Conservation (phyloP, 64 coral and sea anemone species). For the Stichodactyla mertensii region DNA sequence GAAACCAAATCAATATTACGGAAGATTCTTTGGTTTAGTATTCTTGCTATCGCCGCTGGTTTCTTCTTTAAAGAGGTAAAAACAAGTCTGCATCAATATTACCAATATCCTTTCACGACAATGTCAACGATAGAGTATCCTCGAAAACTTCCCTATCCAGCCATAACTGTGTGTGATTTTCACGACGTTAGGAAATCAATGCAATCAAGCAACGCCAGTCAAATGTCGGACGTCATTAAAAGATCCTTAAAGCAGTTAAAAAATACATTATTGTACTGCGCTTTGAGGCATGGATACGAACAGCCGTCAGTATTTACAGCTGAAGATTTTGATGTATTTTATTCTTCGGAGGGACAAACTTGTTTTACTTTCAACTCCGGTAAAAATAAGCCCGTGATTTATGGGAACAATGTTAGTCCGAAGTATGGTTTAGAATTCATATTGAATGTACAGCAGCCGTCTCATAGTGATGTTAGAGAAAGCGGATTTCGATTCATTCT, state of each 20-base stretch:
- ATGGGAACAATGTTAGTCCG: constrained; percentile 47
- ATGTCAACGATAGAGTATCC: constrained; percentile 73
- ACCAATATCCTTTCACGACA: constrained; percentile 73
- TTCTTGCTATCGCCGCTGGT: constrained; percentile 50
- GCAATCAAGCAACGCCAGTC: not conserved
- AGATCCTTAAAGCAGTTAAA: constrained; percentile 29
- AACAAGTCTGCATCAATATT: constrained; percentile 55
- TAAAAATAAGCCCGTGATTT: constrained; percentile 18
- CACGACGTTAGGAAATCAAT: constrained; percentile 58
- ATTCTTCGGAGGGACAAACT: constrained; percentile 62
- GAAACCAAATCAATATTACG: constrained; percentile 78
- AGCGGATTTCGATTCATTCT: constrained; percentile 79
- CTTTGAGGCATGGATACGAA: constrained; percentile 25
- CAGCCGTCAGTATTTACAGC: not conserved
- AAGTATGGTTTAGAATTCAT: constrained; percentile 49
- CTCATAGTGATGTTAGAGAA: constrained; percentile 33
- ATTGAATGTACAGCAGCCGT: constrained; percentile 51
- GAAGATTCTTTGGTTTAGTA: constrained; percentile 56
- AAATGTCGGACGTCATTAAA: not conserved
- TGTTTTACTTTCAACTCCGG: constrained; percentile 82
- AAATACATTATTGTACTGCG: constrained; percentile 47
- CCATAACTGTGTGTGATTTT: constrained; percentile 73
- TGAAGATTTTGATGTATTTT: constrained; percentile 65
- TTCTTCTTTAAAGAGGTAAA: constrained; percentile 80
- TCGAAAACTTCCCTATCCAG: constrained; percentile 44